Percentiles rank a stretch among this genome's conserved stretches.
These are phyloP conservation scores for Oryzias sinensis DNA, from an alignment of 2,797 vertebrate genomes.

Conservation along the genomic window DNA sequence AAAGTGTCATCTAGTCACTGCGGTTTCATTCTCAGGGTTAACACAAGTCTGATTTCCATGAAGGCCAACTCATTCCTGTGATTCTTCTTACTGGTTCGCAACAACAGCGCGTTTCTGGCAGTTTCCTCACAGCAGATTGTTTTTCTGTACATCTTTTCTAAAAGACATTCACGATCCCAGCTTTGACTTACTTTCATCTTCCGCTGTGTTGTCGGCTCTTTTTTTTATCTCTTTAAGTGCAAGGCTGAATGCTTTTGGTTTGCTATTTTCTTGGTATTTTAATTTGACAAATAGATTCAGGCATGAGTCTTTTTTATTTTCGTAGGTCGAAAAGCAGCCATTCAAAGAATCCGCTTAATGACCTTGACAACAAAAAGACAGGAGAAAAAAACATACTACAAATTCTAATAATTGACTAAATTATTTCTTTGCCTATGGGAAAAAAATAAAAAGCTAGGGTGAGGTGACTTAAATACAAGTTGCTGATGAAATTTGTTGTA, in stretches of 20 bases:
- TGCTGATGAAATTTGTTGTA: slow-evolving; percentile 22
- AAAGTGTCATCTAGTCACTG: slow-evolving; percentile 23
- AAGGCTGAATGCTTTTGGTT: too few species aligned
- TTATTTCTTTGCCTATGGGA: slow-evolving; percentile 5
- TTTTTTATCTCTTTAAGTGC: too few species aligned
- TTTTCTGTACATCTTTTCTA: not conserved
- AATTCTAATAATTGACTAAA: slow-evolving; percentile 4
- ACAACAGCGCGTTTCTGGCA: not conserved
- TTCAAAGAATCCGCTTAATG: not conserved
- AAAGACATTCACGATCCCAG: not conserved
- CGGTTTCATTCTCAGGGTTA: not conserved
- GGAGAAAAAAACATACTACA: slow-evolving; percentile 7
- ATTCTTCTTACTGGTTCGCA: not conserved
- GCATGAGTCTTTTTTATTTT: not conserved
- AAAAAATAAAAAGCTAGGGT: slow-evolving; percentile 2
- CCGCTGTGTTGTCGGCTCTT: too few species aligned
- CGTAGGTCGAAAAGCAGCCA: slow-evolving; percentile 7
- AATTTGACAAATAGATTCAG: not conserved
- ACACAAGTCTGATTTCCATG: not conserved
- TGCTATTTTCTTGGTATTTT: too few species aligned
- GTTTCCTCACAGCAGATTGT: not conserved
- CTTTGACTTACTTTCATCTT: not conserved
- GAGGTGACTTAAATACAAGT: slow-evolving; percentile 5
- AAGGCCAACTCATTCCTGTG: not conserved
- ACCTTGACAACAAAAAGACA: slow-evolving; percentile 9